A percentile compares a stretch with the other conserved stretches of the same genome.
Evolutionary conservation across 2,113 vertebrate species (phyloP).

Genomic region (Empidonax alnorum): DNA sequence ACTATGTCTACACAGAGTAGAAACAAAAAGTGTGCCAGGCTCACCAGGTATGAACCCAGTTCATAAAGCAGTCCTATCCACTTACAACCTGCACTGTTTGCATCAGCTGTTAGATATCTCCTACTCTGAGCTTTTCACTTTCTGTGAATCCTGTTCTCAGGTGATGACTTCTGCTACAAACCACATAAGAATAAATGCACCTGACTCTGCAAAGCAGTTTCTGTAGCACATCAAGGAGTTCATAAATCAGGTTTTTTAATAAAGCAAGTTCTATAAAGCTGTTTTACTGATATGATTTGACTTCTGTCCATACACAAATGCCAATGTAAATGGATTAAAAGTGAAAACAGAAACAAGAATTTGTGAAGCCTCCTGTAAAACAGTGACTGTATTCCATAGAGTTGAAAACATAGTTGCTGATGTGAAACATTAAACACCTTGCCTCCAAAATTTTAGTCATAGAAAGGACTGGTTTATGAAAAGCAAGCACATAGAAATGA

Average conservation of each 20-base stretch:
- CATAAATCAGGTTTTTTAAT: background rate
- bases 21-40: background rate
- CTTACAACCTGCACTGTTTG: background rate
- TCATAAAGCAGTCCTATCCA: background rate
- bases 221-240: background rate
- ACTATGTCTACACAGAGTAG: background rate
- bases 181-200: background rate
- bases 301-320: background rate
- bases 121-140: background rate
- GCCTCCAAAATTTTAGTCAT: background rate
- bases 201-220: background rate
- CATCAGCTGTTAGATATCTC: background rate
- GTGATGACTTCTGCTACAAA: background rate
- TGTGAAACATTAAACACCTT: background rate
- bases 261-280: background rate
- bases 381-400: background rate
- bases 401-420: background rate
- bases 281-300: background rate
- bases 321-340: background rate
- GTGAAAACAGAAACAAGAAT: background rate
- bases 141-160: background rate
- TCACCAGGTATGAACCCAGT: background rate
- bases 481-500: background rate
- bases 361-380: background rate
- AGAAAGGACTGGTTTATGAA: background rate